Evolutionary conservation across 2,888 invertebrate genomes (phyloP), one percentile per base, ranked within the genome.

Genomic region (Nemotelus pantherinus): DNA sequence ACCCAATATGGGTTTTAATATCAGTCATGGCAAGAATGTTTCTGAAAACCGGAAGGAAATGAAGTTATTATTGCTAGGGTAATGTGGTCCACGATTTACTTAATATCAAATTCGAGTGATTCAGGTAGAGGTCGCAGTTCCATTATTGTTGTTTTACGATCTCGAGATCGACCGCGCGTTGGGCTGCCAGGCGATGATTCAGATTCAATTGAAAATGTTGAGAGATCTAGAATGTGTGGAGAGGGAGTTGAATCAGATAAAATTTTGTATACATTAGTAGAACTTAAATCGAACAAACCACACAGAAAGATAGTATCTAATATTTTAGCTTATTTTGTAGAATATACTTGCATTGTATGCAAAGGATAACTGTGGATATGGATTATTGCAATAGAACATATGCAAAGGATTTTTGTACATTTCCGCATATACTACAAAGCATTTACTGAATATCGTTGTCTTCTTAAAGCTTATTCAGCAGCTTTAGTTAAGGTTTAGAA

Each of bases 1-100:
- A 95, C 2, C 99, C 99, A 81, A 99, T 97, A 83, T 99, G 97
- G 0, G 99, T 99, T 88, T 97, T 98, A 77, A 99, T 98, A 85
- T 99, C 99, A 0, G 95, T 94, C 97, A 99, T 98, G 45, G 95
- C 93, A 89, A 96, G 93, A 50, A 96, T 92, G 85, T 95, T 95
- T 83, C 95, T 94, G 83, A 45, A 88, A 77, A 72, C 78, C 39
- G 9, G n/a, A 64, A 43, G 39, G 5, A 43, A 80, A 76, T 25
- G 58, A 79, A 57, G 53, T 6, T 50, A 50, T 58, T 25, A 60
- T 64, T 67, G 25, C 44, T 5, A 45, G 10, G 1, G 9, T 67
- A n/a, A 64, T 44, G 25, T 25, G 43, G 43, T 67, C 2, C 25
- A 6, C n/a, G 55, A 81, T 84, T 84, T 85, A 94, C 95, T 92